phyloP scores from a whole-genome alignment of 2,113 vertebrate genomes.

The Dasyornis broadbenti region DNA sequence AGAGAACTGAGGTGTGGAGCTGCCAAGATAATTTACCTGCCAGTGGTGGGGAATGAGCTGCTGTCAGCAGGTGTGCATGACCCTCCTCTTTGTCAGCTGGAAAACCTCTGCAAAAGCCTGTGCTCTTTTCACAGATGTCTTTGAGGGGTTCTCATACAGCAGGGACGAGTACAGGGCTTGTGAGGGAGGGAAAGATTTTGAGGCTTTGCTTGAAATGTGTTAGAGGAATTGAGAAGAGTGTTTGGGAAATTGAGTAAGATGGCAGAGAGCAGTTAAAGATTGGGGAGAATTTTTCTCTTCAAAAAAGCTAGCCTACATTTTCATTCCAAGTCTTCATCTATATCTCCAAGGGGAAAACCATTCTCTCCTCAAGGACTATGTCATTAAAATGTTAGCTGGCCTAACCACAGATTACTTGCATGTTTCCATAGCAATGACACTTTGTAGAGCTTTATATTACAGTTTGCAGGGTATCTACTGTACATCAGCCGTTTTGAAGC shows the following conservation, averaged over 20 bases:
- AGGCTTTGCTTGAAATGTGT: not conserved
- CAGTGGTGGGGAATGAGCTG: not conserved
- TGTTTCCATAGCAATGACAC: slow-evolving; percentile 37
- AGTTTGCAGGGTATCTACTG: not conserved
- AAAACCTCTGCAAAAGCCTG: not conserved
- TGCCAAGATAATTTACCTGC: slow-evolving; percentile 12
- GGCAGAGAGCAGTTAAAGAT: not conserved
- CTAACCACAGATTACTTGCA: not conserved
- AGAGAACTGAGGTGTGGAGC: not conserved
- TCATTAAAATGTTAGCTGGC: slow-evolving; percentile 12
- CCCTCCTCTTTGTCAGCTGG: not conserved
- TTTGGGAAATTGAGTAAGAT: not conserved
- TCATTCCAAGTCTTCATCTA: not conserved
- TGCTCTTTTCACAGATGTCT: not conserved
- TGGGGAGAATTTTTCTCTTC: not conserved
- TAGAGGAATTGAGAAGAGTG: not conserved
- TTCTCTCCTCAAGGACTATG: not conserved
- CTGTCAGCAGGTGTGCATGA: not conserved
- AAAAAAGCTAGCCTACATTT: not conserved
- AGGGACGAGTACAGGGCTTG: not conserved
- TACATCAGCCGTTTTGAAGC: not conserved
- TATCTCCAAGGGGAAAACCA: not conserved
- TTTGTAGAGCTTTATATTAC: not conserved
- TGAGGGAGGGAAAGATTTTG: not conserved
- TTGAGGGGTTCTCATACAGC: not conserved